Evolutionary conservation across 2,113 vertebrate species (phyloP), one percentile per base, ranked within the genome.

Genomic region (Cairina moschata): DNA sequence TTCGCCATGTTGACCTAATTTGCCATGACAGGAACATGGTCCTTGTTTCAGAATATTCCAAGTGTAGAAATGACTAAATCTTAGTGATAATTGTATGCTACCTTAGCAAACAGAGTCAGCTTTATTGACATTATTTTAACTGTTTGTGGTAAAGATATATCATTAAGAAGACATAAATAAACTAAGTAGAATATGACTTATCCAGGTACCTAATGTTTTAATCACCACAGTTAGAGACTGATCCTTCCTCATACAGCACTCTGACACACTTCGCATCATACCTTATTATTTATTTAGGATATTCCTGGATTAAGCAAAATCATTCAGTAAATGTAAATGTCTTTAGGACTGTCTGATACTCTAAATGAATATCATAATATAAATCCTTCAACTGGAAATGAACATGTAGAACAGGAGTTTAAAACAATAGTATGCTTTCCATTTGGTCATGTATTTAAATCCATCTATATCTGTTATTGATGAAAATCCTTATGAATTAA

Each of bases 1-100:
- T 97, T 97, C 21, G 3, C 95, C 80, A 77, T 71, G 77, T 88
- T 97, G 97, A 98, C 97, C 97, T 98, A 98, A 98, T 98, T 98
- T 98, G 87, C 95, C 93, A 90, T 97, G 98, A 98, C 97, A 98
- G 93, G 66, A 97, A 97, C 96, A 98, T 82, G 76, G 94, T 85
- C 87, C 82, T 92, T 77, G 87, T 97, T 98, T 98, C 95, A 88
- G 94, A 97, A 94, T 86, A 96, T 96, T 97, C 77, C 92, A 96
- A 96, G 88, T 95, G 76, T 69, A 94, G 97, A 96, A 92, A 94
- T 92, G 31, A 62, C 86, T 96, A 93, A 86, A 93, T 75, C 78
- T 97, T 93, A 83, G 48, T 90, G 54, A 91, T 78, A 94, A 85
- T 46, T 92, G 36, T 59, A 58, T 72, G 84, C 11, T 88, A 65